A percentile compares a stretch with the other conserved stretches of the same genome.
Evolutionary conservation across 1,140 invertebrate species (phyloP).

Genomic region (Bombus cullumanus): DNA sequence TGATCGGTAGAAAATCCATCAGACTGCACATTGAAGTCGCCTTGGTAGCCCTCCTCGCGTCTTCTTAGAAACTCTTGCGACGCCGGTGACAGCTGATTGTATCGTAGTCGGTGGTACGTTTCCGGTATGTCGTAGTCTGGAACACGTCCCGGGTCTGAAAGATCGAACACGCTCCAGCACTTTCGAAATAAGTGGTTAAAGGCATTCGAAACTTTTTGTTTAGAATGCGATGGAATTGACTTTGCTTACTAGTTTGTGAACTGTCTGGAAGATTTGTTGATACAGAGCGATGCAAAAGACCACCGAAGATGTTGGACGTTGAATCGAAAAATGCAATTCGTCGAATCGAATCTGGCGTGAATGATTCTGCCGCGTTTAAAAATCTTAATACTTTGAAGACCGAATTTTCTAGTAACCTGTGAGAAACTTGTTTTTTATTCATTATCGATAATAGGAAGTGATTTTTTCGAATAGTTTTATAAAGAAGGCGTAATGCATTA

Average conservation of each 20-base stretch:
- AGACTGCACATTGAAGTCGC: conserved; percentile 33
- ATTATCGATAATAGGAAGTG: too few species aligned
- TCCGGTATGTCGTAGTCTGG: conserved; percentile 29
- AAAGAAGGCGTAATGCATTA: too few species aligned
- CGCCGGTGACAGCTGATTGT: not conserved
- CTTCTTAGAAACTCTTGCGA: conserved; percentile 17
- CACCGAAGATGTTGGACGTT: not conserved
- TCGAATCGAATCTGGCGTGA: too few species aligned
- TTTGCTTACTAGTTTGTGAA: not conserved
- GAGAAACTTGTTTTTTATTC: too few species aligned
- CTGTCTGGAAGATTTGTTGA: not conserved
- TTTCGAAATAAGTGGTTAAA: not conserved
- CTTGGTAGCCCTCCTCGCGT: conserved; percentile 35
- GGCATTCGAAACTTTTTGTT: not conserved
- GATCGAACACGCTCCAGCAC: too few species aligned
- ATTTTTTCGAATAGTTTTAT: too few species aligned
- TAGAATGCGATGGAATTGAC: too few species aligned
- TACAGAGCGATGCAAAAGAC: not conserved
- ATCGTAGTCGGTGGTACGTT: conserved; percentile 30
- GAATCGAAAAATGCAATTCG: too few species aligned
- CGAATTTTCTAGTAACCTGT: too few species aligned
- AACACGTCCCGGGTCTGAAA: conserved; percentile 11
- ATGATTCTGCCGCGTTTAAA: too few species aligned
- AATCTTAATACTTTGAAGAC: too few species aligned
- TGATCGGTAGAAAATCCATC: conserved; percentile 40